A percentile compares a stretch with the other conserved stretches of the same genome.
These are phyloP conservation scores for Nilaparvata lugens DNA, from an alignment of 1,140 invertebrate species.

Conservation along the genomic window DNA sequence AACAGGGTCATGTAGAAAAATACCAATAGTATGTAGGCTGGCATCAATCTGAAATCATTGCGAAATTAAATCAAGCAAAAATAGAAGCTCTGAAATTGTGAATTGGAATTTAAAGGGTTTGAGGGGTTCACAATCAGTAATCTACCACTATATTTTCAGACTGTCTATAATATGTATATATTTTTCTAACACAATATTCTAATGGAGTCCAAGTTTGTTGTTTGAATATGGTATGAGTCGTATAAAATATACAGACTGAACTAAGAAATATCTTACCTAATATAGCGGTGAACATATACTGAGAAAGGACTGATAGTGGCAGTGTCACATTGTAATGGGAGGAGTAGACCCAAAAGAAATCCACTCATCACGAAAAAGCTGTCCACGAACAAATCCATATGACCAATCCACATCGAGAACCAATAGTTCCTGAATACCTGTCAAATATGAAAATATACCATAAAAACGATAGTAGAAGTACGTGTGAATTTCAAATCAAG, in stretches of 20 bases:
- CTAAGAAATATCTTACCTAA: conserved; percentile 22
- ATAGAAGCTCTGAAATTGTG: neutral
- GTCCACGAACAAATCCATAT: conserved; percentile 36
- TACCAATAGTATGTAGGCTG: conserved; percentile 39
- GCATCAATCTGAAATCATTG: conserved; percentile 36
- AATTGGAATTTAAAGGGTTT: too few species aligned
- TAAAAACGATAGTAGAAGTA: too few species aligned
- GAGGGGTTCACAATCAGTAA: too few species aligned
- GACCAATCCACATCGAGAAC: conserved; percentile 22
- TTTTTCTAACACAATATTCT: neutral
- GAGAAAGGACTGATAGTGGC: conserved; percentile 16
- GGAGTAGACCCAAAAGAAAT: conserved; percentile 45
- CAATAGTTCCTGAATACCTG: conserved; percentile 22
- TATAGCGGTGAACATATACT: conserved; percentile 21
- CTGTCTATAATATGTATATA: neutral
- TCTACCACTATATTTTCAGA: neutral
- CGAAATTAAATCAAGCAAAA: conserved; percentile 2
- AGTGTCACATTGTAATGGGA: conserved; percentile 38
- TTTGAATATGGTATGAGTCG: too few species aligned
- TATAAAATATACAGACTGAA: too few species aligned
- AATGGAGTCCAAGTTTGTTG: too few species aligned
- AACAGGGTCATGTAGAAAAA: conserved; percentile 37
- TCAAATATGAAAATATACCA: neutral
- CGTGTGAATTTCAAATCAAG: too few species aligned
- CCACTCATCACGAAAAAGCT: conserved; percentile 50